These are phyloP conservation scores for Tillus elongatus DNA, from an alignment of 2,888 invertebrate genomes.

Conservation along the genomic window DNA sequence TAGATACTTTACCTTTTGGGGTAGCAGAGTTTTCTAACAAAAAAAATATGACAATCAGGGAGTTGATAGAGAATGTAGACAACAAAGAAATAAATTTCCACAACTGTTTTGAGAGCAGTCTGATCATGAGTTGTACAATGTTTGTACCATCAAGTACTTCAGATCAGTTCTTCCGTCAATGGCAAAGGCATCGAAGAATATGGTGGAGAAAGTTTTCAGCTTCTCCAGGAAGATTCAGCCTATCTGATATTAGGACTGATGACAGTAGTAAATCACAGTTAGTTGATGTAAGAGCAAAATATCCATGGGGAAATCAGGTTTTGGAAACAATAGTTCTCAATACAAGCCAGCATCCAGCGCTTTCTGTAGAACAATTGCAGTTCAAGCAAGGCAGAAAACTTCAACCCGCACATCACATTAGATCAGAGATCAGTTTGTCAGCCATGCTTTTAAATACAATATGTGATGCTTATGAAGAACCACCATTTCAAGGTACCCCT, in stretches of 20 bases:
- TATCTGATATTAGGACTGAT: conserved; percentile 50
- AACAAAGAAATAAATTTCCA: conserved; percentile 10
- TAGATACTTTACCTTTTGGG: conserved; percentile 42
- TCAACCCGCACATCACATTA: conserved; percentile 38
- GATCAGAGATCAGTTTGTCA: conserved; percentile 46
- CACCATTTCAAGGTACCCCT: conserved; percentile 40
- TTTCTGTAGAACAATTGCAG: conserved; percentile 24
- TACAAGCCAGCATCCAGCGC: too few relatives aligned
- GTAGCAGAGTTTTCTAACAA: conserved; percentile 28
- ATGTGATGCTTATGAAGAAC: conserved; percentile 50
- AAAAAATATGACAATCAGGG: conserved; percentile 6
- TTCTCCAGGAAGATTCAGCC: conserved; percentile 59
- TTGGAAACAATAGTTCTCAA: conserved; percentile 53
- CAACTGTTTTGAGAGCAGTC: conserved; percentile 19
- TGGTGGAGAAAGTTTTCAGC: conserved; percentile 81
- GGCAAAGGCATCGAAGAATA: conserved; percentile 67
- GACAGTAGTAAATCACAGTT: conserved; percentile 38
- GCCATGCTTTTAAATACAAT: conserved; percentile 48
- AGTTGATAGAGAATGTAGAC: conserved; percentile 5
- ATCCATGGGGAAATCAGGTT: conserved; percentile 51
- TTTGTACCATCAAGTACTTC: conserved; percentile 44
- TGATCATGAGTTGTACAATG: conserved; percentile 39
- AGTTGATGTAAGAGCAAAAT: conserved; percentile 57
- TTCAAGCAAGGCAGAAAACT: conserved; percentile 37
- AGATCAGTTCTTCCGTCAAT: conserved; percentile 60